Conservation (phyloP, 2,797 vertebrate genomes). For the Sitta carolinensis region DNA sequence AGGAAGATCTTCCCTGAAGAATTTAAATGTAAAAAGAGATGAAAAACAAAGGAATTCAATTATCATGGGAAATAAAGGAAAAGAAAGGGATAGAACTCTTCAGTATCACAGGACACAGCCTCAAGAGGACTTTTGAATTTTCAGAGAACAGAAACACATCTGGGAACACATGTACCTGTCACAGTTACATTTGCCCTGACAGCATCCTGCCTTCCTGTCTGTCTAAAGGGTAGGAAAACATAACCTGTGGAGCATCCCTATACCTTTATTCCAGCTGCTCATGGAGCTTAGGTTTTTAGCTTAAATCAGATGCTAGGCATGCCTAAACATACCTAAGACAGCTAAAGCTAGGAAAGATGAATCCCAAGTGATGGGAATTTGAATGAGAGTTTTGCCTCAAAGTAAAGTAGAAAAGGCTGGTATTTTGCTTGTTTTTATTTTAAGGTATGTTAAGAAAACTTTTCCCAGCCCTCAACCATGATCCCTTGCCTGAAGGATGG, state of each 20-base stretch:
- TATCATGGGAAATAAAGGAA: not conserved
- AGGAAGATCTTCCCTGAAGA: not conserved
- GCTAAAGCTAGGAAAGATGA: not conserved
- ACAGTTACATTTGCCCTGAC: not conserved
- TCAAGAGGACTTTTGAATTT: not conserved
- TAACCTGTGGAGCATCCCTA: not conserved
- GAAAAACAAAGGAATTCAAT: not conserved
- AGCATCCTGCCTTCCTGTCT: not conserved
- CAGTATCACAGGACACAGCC: not conserved
- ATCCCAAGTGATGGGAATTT: not conserved
- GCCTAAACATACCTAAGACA: not conserved
- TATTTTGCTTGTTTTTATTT: not conserved
- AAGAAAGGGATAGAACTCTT: not conserved
- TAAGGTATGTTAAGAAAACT: not conserved
- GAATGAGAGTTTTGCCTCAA: not conserved
- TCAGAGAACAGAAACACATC: not conserved
- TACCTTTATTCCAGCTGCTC: not conserved
- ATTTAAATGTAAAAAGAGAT: not conserved
- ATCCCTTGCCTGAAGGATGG: not conserved
- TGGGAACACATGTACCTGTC: not conserved
- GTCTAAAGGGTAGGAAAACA: not conserved
- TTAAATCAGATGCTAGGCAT: not conserved
- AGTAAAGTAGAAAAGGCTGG: not conserved
- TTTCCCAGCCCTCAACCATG: not conserved
- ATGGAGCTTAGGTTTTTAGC: not conserved